Evolutionary conservation across 37 sponge, comb jelly and placozoan species (phyloP), one percentile per base, ranked within the genome.

Genomic region (Beroe forskalii): DNA sequence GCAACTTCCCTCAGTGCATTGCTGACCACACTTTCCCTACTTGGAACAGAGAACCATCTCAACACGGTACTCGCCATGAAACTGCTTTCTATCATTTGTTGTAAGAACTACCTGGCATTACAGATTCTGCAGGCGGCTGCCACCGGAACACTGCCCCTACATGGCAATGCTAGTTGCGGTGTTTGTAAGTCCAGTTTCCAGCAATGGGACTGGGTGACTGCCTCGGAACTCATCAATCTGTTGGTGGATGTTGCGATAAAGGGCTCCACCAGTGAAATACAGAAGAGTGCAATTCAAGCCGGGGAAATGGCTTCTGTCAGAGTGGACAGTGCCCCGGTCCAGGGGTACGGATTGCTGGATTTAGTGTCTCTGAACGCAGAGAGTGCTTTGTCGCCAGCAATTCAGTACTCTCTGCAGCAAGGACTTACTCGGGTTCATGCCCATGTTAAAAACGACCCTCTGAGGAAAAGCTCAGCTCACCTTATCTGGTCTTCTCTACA

Each of bases 401-500:
- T 80, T 25, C 86, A 80, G 40, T 80, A 80, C 30, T 23, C 86
- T 42, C 86, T 80, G 17, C 86, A 80, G 86, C 86, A 80, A 27
- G 86, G 38, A 14, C 48, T 80, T 22, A 44, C 86, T 30, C 86
- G 86, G 0, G 38, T 80, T 43, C 86, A 80, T 27, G 35, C 35
- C 27, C 86, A 80, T 44, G 55, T 80, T 17, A 44, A 17, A 1
- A 80, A 80, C 25, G 40, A 80, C 30, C 48, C 44, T 22, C 86
- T 80, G 40, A 80, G 86, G 35, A 80, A 80, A 27, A 80, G 86
- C 35, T 32, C 86, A 4, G 55, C 86, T 42, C 86, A 80, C 55
- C 8, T 80, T 12, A 41, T 80, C 8, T 80, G 86, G 86, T 44
- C 86, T 42, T 43, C 86, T 1, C 55, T 80, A 23, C 86, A 80